Evolutionary conservation across 2,888 invertebrate species (phyloP).

Genomic region (Pachycephus smyrnensis): DNA sequence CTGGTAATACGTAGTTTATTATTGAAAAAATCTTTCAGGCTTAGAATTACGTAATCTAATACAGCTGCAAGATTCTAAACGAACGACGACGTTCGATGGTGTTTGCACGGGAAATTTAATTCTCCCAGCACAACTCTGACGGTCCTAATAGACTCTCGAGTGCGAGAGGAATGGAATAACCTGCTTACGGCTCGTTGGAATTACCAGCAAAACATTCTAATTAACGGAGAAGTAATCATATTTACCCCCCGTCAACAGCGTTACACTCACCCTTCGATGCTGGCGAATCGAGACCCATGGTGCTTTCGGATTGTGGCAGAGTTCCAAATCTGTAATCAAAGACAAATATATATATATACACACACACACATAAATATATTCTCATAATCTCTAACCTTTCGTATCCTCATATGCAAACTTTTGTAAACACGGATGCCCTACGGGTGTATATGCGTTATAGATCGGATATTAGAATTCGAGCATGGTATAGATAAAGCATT

Average conservation of each 20-base stretch:
- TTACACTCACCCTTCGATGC: not conserved
- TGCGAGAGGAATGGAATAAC: constrained; percentile 27
- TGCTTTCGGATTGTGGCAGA: not conserved
- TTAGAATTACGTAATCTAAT: not conserved
- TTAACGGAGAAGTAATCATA: constrained; percentile 35
- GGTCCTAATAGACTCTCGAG: not conserved
- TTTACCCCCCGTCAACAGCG: constrained; percentile 21
- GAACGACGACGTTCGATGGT: not conserved
- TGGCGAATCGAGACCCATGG: not conserved
- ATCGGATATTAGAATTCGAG: not conserved
- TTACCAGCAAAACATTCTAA: constrained; percentile 38
- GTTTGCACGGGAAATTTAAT: not conserved
- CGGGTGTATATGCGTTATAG: not conserved
- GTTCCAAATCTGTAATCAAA: not conserved
- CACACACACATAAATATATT: too few species aligned
- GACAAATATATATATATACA: not conserved
- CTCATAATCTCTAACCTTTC: not conserved
- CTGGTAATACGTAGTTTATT: too few species aligned
- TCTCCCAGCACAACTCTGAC: not conserved
- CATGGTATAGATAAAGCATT: not conserved
- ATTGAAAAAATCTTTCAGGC: not conserved
- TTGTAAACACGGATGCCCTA: not conserved
- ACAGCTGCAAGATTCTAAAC: not conserved
- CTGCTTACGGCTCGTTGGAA: constrained; percentile 24
- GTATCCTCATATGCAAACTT: not conserved